Percentiles rank a stretch among this genome's conserved stretches.
Evolutionary conservation across 2,797 vertebrate genomes (phyloP).

Genomic region (Vespertilio murinus): DNA sequence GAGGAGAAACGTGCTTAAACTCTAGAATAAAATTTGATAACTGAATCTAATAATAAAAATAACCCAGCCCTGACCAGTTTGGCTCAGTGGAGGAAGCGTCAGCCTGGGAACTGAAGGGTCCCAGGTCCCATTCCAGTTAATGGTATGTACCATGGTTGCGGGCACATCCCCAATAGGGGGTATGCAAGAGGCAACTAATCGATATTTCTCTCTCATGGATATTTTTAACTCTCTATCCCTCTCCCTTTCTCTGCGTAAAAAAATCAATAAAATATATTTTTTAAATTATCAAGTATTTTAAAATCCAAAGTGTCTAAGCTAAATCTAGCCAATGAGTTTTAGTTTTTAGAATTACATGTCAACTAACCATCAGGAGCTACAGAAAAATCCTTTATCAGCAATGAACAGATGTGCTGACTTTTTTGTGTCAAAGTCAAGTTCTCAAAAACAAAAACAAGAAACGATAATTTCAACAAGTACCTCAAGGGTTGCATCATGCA

Average conservation of each 20-base stretch:
- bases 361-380: neutral
- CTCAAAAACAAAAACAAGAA: neutral
- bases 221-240: too few relatives aligned
- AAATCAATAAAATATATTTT: too few relatives aligned
- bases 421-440: neutral
- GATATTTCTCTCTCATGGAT: too few relatives aligned
- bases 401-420: neutral
- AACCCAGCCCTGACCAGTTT: neutral
- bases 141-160: too few relatives aligned
- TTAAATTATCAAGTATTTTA: neutral
- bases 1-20: neutral
- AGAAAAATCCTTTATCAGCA: neutral
- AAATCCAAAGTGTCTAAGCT: neutral
- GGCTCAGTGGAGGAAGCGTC: too few relatives aligned
- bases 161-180: too few relatives aligned
- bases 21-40: neutral
- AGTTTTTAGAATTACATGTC: neutral
- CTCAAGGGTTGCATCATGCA: neutral
- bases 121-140: too few relatives aligned
- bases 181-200: too few relatives aligned
- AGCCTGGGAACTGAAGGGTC: too few relatives aligned
- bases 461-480: neutral
- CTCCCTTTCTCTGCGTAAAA: too few relatives aligned
- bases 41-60: neutral
- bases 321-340: neutral